Conservation (phyloP, 2,113 vertebrate genomes). For the Colistium nudipinnis region DNA sequence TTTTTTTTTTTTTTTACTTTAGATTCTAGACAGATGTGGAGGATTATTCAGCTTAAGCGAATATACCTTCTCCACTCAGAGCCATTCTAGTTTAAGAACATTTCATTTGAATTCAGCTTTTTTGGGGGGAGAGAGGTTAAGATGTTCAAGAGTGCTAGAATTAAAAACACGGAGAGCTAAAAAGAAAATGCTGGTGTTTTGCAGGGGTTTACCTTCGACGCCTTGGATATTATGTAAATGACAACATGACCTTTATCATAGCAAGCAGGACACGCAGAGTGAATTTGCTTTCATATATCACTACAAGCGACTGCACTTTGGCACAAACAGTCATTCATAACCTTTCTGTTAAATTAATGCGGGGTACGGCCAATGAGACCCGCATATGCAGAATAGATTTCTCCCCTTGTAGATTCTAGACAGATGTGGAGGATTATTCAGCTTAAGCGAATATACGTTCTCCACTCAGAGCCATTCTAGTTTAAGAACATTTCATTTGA, state of each 20-base stretch:
- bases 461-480: background rate
- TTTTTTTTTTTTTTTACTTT: too few relatives aligned
- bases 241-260: constrained; percentile 93
- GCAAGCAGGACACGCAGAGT: constrained; percentile 87
- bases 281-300: constrained; percentile 95
- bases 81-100: background rate
- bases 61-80: too few relatives aligned
- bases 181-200: constrained; percentile 72
- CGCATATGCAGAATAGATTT: constrained; percentile 79
- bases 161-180: constrained; percentile 6
- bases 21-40: too few relatives aligned
- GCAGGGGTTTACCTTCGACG: constrained; percentile 83
- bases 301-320: constrained; percentile 82
- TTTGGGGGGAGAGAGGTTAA: background rate
- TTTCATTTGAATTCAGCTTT: background rate
- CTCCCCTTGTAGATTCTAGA: constrained; percentile 75
- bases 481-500: background rate
- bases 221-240: constrained; percentile 90
- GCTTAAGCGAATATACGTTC: background rate
- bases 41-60: too few relatives aligned
- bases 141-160: background rate
- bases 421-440: too few relatives aligned
- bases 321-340: constrained; percentile 92
- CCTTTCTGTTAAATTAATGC: constrained; percentile 85
- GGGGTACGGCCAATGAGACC: constrained; percentile 81